Base-by-base conservation (phyloP, 2,888 invertebrate genomes). In the Myathropa florea region DNA sequence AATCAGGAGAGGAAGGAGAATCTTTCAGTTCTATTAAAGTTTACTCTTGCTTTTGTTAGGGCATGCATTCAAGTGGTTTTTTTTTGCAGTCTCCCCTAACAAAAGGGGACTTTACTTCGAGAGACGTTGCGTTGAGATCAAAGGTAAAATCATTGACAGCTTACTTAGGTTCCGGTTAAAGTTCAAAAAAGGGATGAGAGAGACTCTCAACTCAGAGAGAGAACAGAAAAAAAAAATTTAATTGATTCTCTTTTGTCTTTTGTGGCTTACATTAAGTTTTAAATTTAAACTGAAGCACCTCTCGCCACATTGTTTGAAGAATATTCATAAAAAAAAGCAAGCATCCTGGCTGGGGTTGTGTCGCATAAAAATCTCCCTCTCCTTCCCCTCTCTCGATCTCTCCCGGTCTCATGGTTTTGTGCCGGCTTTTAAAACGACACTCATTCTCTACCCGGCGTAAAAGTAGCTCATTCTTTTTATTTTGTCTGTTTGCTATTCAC, bases 241-340 rank as follows among this genome's bases (percentile, higher is more conserved):
- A 65, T 28, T 30, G 26, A 28, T 33, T 2, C 33, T 23, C 59
- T 60, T 67, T 59, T 57, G 57, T 39, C 14, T 57, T 24, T 46
- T 12, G 33, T 18, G 26, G 57, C 21, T 57, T 36, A 70, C 63
- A 64, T 39, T 63, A 23, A 53, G 36, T 55, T 68, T 77, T 77
- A 36, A 39, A 61, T 77, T 53, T 68, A 72, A 72, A 73, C 59
- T 39, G 36, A 57, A 55, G 68, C 36, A 70, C 36, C 68, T 33
- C 57, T n/a, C n/a, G 36, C 53, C n/a, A 7, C 21, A 18, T 71
- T 36, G 24, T 28, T 53, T 53, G 39, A 39, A n/a, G 39, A 39
- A n/a, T n/a, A 39, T 39, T 39, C n/a, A 6, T 39, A 39, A n/a
- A 39, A 14, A 6, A 0, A 36, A 36, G 12, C 4, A 14, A 28